phyloP scores from a whole-genome alignment of 1,140 invertebrate genomes.

The Tribolium castaneum region DNA sequence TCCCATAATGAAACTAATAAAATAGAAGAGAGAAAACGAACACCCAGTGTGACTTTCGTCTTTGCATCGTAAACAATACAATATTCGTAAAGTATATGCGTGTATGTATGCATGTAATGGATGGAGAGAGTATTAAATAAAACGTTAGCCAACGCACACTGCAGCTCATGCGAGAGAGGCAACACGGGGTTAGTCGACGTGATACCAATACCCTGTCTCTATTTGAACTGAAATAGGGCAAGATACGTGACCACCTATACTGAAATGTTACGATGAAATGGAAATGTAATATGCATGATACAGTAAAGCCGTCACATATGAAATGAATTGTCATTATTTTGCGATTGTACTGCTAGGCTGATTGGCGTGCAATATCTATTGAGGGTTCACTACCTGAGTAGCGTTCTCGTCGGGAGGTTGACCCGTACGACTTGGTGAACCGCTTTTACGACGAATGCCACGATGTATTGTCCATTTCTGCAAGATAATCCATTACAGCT shows the following conservation, averaged over 20 bases:
- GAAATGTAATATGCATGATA: slow-evolving; percentile 29
- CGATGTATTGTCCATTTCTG: slow-evolving; percentile 85
- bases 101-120: slow-evolving; percentile 35
- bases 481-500: slow-evolving; percentile 60
- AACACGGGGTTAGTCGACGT: slow-evolving; percentile 26
- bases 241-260: slow-evolving; percentile 21
- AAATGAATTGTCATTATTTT: slow-evolving; percentile 16
- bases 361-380: slow-evolving; percentile 36
- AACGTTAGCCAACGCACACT: slow-evolving; percentile 29
- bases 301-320: slow-evolving; percentile 28
- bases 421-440: slow-evolving; percentile 67
- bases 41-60: slow-evolving; percentile 20
- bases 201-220: slow-evolving; percentile 18
- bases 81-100: slow-evolving; percentile 4
- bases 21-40: slow-evolving; percentile 34
- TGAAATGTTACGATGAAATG: slow-evolving; percentile 23
- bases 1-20: slow-evolving; percentile 19
- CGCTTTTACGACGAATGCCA: slow-evolving; percentile 79
- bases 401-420: slow-evolving; percentile 57
- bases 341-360: slow-evolving; percentile 30
- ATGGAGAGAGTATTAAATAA: not conserved
- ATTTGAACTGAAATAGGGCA: slow-evolving; percentile 20
- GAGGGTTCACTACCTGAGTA: slow-evolving; percentile 55
- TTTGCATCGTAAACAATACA: not conserved
- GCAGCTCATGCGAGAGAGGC: slow-evolving; percentile 11